Conservation (phyloP, 2,797 vertebrate genomes). For the Aphelocoma californica region DNA sequence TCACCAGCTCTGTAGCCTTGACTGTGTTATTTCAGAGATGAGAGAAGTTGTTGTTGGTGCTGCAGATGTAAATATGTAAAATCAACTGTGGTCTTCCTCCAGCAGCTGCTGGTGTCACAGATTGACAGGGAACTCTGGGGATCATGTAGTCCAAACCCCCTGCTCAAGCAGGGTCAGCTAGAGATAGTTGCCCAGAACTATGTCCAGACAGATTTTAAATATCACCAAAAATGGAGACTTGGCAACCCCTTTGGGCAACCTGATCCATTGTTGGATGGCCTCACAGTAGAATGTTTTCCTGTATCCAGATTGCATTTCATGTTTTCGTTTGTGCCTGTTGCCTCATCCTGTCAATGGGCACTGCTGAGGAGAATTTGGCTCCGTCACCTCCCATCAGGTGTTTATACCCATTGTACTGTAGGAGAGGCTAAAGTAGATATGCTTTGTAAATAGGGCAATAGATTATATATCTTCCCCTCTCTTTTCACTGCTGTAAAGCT, state of each 20-base stretch:
- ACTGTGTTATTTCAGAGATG: not conserved
- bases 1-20: not conserved
- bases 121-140: not conserved
- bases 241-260: not conserved
- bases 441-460: not conserved
- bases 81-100: not conserved
- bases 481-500: not conserved
- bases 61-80: not conserved
- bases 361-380: not conserved
- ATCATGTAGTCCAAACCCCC: not conserved
- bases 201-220: not conserved
- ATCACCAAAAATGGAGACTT: not conserved
- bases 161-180: not conserved
- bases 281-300: not conserved
- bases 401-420: not conserved
- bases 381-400: not conserved
- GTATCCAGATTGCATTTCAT: not conserved
- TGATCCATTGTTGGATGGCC: not conserved
- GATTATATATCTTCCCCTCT: not conserved
- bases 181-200: not conserved
- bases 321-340: not conserved
- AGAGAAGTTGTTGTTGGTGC: not conserved
- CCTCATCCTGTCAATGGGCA: not conserved
- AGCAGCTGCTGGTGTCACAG: not conserved
- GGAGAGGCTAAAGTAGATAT: conserved; percentile 10